Evolutionary conservation across 1,140 invertebrate genomes (phyloP).

Genomic region (Nymphalis io): DNA sequence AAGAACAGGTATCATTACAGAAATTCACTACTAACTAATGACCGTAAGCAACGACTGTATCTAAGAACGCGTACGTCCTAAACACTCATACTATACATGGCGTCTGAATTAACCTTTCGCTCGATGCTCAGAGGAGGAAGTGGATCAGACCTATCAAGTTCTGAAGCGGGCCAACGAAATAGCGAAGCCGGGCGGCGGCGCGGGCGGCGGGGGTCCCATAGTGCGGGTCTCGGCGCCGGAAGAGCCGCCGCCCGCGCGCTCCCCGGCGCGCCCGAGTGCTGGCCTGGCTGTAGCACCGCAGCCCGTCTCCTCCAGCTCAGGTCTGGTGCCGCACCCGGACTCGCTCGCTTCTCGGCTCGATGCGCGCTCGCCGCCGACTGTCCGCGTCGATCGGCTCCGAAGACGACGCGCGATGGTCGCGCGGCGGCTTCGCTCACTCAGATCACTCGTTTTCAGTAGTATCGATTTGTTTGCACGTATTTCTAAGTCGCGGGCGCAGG

Average conservation of each 20-base stretch:
- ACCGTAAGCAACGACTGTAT: constrained; percentile 1
- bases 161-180: constrained; percentile 95
- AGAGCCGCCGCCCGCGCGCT: constrained; percentile 67
- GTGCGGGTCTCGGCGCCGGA: constrained; percentile 76
- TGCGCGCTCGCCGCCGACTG: constrained; percentile 64
- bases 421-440: constrained; percentile 66
- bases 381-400: constrained; percentile 43
- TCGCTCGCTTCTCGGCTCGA: constrained; percentile 50
- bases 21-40: constrained; percentile 50
- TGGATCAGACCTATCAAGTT: constrained; percentile 95
- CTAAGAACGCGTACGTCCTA: constrained; percentile 2
- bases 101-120: constrained; percentile 61
- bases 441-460: constrained; percentile 74
- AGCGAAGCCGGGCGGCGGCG: constrained; percentile 79
- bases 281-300: constrained; percentile 76
- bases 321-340: constrained; percentile 72
- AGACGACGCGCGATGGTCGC: constrained; percentile 44
- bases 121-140: constrained; percentile 83
- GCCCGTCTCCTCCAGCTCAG: constrained; percentile 80
- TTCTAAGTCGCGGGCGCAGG: constrained; percentile 69
- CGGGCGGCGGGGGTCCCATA: constrained; percentile 64
- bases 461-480: constrained; percentile 73
- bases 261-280: constrained; percentile 62
- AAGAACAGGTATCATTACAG: constrained; percentile 30
- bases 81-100: constrained; percentile 18